A percentile compares a stretch with the other conserved stretches of the same genome.
These are phyloP conservation scores for Upupa epops DNA, from an alignment of 2,113 vertebrate genomes.

Conservation along the genomic window DNA sequence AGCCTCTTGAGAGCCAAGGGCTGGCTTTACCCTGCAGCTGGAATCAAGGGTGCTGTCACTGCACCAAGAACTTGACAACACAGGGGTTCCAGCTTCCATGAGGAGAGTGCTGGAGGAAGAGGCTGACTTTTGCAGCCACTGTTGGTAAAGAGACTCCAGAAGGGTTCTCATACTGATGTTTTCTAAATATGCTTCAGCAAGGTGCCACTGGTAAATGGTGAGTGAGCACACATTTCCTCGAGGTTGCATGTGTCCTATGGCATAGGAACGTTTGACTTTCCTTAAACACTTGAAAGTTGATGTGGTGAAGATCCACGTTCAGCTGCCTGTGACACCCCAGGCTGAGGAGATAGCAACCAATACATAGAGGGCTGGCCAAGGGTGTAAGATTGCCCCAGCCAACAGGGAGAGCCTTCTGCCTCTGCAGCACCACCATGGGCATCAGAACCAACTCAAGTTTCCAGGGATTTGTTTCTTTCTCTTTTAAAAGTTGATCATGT, in stretches of 20 bases:
- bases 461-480: neutral
- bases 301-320: neutral
- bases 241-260: neutral
- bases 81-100: accelerated
- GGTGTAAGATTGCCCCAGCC: neutral
- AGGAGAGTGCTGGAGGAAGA: neutral
- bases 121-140: neutral
- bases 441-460: neutral
- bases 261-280: accelerated
- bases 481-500: neutral
- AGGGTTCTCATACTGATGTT: neutral
- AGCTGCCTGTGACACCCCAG: neutral
- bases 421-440: neutral
- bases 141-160: neutral
- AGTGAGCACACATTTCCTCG: neutral
- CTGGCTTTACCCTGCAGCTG: neutral
- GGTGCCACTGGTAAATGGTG: neutral
- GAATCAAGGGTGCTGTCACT: neutral
- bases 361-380: neutral
- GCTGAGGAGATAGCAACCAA: neutral
- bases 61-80: neutral
- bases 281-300: neutral
- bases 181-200: neutral
- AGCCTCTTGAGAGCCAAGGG: neutral
- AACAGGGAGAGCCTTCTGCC: neutral